Base-by-base conservation (phyloP, 1,140 invertebrate species). In the Drosophila grimshawi region DNA sequence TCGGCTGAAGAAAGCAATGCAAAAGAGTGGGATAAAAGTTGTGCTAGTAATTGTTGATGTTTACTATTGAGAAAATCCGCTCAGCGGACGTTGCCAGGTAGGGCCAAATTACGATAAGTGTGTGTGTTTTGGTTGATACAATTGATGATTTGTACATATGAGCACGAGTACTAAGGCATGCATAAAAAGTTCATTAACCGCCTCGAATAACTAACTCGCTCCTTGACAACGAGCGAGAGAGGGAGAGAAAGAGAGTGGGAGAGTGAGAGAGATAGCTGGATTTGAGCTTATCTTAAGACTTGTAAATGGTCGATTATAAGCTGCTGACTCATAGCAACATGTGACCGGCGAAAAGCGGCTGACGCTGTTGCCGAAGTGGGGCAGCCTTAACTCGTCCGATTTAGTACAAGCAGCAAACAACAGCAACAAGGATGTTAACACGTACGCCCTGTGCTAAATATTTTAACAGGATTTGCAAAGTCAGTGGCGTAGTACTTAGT, bases 371-470 rank as follows among this genome's bases (percentile, higher is more conserved):
- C 63, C 37, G 11, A 59, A 45, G 45, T 74, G 57, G 71, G 65
- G 39, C 71, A 60, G 43, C 65, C 30, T 74, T 39, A 55, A 73
- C 55, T 73, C 49, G 48, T 66, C 63, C 37, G 45, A 19, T 33
- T 32, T 29, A 46, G 45, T 59, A 19, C 29, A 72, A 78, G 33
- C 33, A 43, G 5, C 39, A 43, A 43, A 43, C 39, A 43, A 43
- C 10, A 43, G 10, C 63, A 57, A 74, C 52, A 67, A 60, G 10
- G 62, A 76, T 72, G 78, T 80, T 76, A 61, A 76, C 83, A 88
- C 83, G 83, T 80, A 80, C 83, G 11, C 60, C 30, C n/a, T 66
- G 72, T 70, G 83, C 83, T 80, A 86, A 86, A 86, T 88, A 88
- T 82, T 86, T 88, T 67, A 80, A 82, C 68, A 79, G 76, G 63